Evolutionary conservation across 30 jellyfish, hydroid and myxozoan species (phyloP).

Genomic region (Rhopilema esculentum): DNA sequence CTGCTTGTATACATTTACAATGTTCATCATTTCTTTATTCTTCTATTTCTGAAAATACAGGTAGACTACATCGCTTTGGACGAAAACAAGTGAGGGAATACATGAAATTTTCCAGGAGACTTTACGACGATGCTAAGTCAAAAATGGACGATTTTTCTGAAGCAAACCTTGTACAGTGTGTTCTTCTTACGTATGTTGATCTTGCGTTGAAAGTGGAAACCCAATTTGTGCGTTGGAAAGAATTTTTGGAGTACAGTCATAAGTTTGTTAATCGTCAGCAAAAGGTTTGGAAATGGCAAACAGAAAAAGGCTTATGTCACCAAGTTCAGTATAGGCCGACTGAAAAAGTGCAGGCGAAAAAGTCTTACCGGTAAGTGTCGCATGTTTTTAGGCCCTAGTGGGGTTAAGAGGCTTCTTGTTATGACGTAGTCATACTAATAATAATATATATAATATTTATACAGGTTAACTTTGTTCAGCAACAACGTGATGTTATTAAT

Average conservation of each 20-base stretch:
- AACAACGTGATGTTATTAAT: too few species aligned
- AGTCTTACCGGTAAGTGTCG: conserved; percentile 51
- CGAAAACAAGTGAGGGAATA: conserved; percentile 63
- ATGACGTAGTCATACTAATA: too few species aligned
- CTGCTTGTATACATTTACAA: not conserved
- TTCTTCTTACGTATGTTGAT: conserved; percentile 56
- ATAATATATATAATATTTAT: too few species aligned
- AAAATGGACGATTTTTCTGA: conserved; percentile 27
- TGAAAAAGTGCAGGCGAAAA: conserved; percentile 44
- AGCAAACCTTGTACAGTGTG: conserved; percentile 60
- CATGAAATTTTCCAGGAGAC: conserved; percentile 55
- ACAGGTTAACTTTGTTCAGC: too few species aligned
- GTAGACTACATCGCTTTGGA: conserved; percentile 73
- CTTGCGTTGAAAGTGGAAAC: conserved; percentile 37
- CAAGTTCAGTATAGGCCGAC: conserved; percentile 47
- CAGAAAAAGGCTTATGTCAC: conserved; percentile 58
- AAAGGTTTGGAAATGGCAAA: conserved; percentile 75
- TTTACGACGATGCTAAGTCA: conserved; percentile 38
- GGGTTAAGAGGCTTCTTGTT: too few species aligned
- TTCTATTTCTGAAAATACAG: conserved; percentile 3
- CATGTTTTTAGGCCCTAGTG: not conserved
- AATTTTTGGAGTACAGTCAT: conserved; percentile 49
- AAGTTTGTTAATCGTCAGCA: conserved; percentile 51
- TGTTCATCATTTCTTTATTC: not conserved
- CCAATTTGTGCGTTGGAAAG: conserved; percentile 55